Conservation (phyloP, 2,113 vertebrate species). For the Lepus americanus region DNA sequence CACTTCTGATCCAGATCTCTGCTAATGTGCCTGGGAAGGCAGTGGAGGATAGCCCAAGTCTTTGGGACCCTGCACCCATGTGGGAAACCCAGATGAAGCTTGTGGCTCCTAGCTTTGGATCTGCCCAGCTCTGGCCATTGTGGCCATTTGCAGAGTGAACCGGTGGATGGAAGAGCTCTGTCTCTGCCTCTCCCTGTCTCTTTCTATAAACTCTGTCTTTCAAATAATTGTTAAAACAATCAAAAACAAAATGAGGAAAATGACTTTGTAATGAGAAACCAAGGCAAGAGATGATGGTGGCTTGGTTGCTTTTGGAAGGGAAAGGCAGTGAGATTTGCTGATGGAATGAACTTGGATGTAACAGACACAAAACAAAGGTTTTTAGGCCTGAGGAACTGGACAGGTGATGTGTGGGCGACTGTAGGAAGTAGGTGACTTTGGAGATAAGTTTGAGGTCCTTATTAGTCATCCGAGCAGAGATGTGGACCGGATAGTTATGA, state of each 20-base stretch:
- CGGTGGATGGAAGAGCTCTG: too few species aligned
- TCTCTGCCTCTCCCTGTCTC: too few species aligned
- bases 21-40: too few species aligned
- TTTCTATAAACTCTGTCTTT: too few species aligned
- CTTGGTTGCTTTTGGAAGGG: conserved; percentile 18
- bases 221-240: conserved; percentile 4
- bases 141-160: too few species aligned
- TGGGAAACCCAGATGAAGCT: too few species aligned
- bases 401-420: not conserved
- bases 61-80: too few species aligned
- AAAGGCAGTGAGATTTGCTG: conserved; percentile 20
- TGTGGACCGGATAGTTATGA: not conserved
- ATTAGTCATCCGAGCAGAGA: not conserved
- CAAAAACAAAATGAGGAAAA: conserved; percentile 1
- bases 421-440: not conserved
- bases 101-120: too few species aligned
- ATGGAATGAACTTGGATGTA: not conserved
- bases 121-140: too few species aligned
- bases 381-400: not conserved
- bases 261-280: not conserved
- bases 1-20: too few species aligned
- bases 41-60: too few species aligned
- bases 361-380: not conserved
- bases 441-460: not conserved
- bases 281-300: not conserved